These are phyloP conservation scores for Actinernus sp. DNA, from an alignment of 92 coral and sea anemone species.

Conservation along the genomic window DNA sequence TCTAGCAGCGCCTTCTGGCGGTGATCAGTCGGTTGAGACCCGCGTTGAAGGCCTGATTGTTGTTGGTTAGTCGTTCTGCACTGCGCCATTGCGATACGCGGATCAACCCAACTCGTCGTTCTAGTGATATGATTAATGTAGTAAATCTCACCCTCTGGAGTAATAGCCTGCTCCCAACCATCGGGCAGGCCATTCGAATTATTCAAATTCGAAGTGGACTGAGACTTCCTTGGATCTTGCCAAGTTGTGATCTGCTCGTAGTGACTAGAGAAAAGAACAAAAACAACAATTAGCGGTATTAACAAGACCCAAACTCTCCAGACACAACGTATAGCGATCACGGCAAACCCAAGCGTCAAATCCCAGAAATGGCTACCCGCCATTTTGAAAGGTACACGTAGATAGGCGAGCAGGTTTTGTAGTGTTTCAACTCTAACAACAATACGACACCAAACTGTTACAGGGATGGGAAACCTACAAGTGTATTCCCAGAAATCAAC, in stretches of 20 bases:
- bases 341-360: too few species aligned
- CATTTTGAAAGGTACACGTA: constrained; percentile 73
- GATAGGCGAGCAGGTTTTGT: constrained; percentile 68
- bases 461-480: not conserved
- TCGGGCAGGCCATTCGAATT: constrained; percentile 81
- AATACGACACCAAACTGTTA: constrained; percentile 21
- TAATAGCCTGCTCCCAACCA: constrained; percentile 99
- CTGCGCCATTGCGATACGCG: constrained; percentile 65
- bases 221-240: constrained; percentile 97
- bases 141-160: constrained; percentile 94
- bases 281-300: constrained; percentile 25
- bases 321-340: too few species aligned
- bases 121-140: constrained; percentile 92
- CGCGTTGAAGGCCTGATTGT: constrained; percentile 34
- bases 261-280: constrained; percentile 75
- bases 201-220: constrained; percentile 90
- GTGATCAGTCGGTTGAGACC: constrained; percentile 49
- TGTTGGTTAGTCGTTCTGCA: constrained; percentile 64
- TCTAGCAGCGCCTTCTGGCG: constrained; percentile 72
- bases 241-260: constrained; percentile 95
- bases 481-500: not conserved
- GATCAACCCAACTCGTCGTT: constrained; percentile 97
- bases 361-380: constrained; percentile 92
- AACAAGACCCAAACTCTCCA: not conserved
- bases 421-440: constrained; percentile 24